Base-by-base conservation (phyloP, 2,113 vertebrate genomes). In the Peucedramus taeniatus region DNA sequence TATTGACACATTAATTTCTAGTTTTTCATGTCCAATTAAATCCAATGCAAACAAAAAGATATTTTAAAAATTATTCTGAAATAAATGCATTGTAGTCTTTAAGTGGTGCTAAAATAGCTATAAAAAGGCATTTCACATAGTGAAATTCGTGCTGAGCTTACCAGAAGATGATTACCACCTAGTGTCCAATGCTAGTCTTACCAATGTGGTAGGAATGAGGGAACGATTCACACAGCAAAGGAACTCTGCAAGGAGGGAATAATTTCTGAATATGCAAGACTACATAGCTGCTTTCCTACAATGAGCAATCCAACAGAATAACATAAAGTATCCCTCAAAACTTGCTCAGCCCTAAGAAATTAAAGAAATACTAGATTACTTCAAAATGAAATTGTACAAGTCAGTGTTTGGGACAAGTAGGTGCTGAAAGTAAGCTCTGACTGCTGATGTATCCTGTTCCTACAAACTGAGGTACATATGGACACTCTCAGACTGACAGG, bases 81-180 rank as follows among this genome's bases (percentile, higher is more conserved):
- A 83, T 24, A 69, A 77, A 86, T 39, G 17, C 33, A 27, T 20
- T 1, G 0, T 15, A 42, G 9, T 64, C 20, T 79, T 79, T 60
- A 51, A 68, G 14, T 39, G 28, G 27, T 63, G 75, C 24, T 83
- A 72, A 94, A 86, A 37, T 8, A 72, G 10, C 40, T 44, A 6
- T 21, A 28, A 68, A 66, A 83, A 90, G 31, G 17, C 24, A 56
- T 68, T 83, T 75, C 24, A 64, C 15, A 27, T 1, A 44, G 22
- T 8, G 75, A 79, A 47, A 68, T 8, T 10, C 3, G 13, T n/a
- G 28, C 37, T 63, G 35, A 82, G 20, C 31, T 90, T 84, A 64
- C 70, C 84, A 94, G 94, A 87, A 91, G 65, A 53, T 16, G 65
- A 84, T 89, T 94, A 92, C 94, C 95, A 90, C 65, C 94, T 96